A percentile compares a stretch with the other conserved stretches of the same genome.
Conservation (phyloP, 2,797 vertebrate genomes). For the Chanos chanos region DNA sequence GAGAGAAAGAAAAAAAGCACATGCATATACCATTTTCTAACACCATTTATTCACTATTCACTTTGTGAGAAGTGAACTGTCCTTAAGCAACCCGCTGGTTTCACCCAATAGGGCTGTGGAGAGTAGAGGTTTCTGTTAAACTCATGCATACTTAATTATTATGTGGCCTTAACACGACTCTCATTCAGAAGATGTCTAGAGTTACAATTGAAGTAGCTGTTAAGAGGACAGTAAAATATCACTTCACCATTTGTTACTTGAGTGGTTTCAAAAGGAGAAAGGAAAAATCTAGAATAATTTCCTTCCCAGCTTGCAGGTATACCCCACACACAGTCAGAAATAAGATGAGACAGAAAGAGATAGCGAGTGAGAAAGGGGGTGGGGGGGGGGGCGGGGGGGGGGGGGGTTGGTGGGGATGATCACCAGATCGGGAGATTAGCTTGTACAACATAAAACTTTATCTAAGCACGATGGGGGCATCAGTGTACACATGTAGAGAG, state of each 20-base stretch:
- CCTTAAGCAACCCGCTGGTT: not conserved
- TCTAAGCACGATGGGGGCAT: not conserved
- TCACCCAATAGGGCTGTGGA: not conserved
- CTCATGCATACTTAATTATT: conserved; percentile 26
- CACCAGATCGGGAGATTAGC: conserved; percentile 11
- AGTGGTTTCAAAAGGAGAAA: not conserved
- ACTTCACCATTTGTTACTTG: too few relatives aligned
- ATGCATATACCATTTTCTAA: conserved; percentile 12
- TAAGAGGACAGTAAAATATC: too few relatives aligned
- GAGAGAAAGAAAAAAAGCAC: too few relatives aligned
- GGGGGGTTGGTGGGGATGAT: too few relatives aligned
- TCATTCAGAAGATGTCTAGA: not conserved
- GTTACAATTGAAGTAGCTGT: not conserved
- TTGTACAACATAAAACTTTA: not conserved
- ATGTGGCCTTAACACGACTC: conserved; percentile 6
- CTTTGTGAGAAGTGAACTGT: not conserved
- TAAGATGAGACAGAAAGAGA: too few relatives aligned
- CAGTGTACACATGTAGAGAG: not conserved
- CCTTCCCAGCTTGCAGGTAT: too few relatives aligned
- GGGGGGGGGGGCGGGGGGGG: too few relatives aligned
- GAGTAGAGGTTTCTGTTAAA: not conserved
- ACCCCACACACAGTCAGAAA: too few relatives aligned
- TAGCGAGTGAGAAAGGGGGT: too few relatives aligned
- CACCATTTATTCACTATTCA: conserved; percentile 12
- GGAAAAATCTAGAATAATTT: too few relatives aligned